Evolutionary conservation across 1,140 invertebrate species (phyloP).

Genomic region (Brachionus rotundiformis): DNA sequence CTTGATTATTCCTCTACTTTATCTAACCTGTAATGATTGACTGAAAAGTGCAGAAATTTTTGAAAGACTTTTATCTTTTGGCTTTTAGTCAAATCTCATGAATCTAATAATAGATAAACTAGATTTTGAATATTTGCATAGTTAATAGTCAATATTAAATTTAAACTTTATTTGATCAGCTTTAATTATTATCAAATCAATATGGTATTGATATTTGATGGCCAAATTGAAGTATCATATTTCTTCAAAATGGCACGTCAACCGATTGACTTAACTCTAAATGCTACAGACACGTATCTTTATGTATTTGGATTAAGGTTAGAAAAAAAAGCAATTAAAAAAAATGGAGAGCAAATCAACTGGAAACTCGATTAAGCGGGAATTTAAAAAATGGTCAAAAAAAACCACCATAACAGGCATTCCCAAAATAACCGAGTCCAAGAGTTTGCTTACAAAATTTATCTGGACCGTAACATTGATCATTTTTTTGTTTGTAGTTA

Average conservation of each 20-base stretch:
- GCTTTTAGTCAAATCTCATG: too few relatives aligned
- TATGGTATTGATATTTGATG: background rate
- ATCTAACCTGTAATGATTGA: too few relatives aligned
- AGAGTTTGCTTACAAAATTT: slow-evolving; percentile 4
- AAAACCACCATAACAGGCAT: slow-evolving; percentile 33
- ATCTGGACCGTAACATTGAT: background rate
- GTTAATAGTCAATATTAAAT: background rate
- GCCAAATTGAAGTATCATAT: background rate
- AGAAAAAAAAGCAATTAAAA: background rate
- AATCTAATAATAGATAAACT: too few relatives aligned
- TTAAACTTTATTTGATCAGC: background rate
- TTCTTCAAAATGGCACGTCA: background rate
- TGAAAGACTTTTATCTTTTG: too few relatives aligned
- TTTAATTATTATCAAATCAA: background rate
- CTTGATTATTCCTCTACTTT: too few relatives aligned
- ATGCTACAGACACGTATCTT: background rate
- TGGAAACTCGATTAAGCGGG: background rate
- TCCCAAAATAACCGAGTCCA: slow-evolving; percentile 33
- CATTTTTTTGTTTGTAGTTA: background rate
- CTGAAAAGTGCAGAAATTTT: too few relatives aligned
- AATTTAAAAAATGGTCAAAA: slow-evolving; percentile 24
- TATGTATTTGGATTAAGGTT: background rate
- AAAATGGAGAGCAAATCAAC: background rate
- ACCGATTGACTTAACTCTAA: background rate
- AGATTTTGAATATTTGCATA: too few relatives aligned